phyloP scores from a whole-genome alignment of 2,113 vertebrate genomes.

The Poeciliopsis occidentalis region DNA sequence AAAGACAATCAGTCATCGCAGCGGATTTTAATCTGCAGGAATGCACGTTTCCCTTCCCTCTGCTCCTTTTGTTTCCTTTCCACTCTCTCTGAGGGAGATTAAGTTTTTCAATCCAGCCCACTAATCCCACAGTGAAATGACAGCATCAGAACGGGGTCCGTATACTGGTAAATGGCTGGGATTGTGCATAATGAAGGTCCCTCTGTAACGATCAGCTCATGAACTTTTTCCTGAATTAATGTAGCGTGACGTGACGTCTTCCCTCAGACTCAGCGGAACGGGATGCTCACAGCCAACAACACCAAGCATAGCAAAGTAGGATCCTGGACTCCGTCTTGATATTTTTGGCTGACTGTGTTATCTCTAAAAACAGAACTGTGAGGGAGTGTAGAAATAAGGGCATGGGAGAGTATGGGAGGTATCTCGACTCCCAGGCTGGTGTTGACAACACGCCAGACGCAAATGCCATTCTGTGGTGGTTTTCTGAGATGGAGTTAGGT shows the following conservation, averaged over 20 bases:
- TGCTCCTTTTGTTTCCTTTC: slow-evolving; percentile 16
- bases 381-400: slow-evolving; percentile 46
- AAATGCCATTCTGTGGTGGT: slow-evolving; percentile 43
- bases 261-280: slow-evolving; percentile 8
- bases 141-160: slow-evolving; percentile 39
- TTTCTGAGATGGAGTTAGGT: not conserved
- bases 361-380: slow-evolving; percentile 65
- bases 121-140: slow-evolving; percentile 61
- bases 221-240: slow-evolving; percentile 13
- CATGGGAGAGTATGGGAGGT: slow-evolving; percentile 65
- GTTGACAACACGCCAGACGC: slow-evolving; percentile 55
- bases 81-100: slow-evolving; percentile 56
- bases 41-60: slow-evolving; percentile 27
- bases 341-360: slow-evolving; percentile 60
- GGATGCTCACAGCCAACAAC: slow-evolving; percentile 1
- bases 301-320: slow-evolving; percentile 15
- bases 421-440: slow-evolving; percentile 42
- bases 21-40: slow-evolving; percentile 51
- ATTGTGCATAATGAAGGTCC: slow-evolving; percentile 40
- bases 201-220: not conserved
- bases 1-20: slow-evolving; percentile 33
- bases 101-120: slow-evolving; percentile 49
- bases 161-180: slow-evolving; percentile 32
- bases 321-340: slow-evolving; percentile 21
- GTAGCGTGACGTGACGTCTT: slow-evolving; percentile 23